phyloP scores from a whole-genome alignment of 2,797 vertebrate species.

The Tinamus major region DNA sequence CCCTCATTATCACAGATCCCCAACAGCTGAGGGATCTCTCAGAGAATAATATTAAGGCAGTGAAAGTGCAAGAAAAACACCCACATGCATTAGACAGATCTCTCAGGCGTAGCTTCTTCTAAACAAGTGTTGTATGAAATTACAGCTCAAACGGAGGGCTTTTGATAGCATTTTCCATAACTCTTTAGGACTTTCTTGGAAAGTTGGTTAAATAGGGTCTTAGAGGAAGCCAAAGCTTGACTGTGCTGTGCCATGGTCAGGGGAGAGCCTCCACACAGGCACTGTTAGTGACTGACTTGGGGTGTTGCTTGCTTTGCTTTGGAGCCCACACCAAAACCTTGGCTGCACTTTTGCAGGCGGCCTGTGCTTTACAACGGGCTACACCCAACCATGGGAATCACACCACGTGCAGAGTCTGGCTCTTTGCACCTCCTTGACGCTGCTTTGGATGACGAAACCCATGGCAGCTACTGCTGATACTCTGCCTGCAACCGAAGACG shows the following conservation, averaged over 20 bases:
- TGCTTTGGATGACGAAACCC: neutral
- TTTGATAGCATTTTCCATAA: neutral
- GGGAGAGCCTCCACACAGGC: neutral
- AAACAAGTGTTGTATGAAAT: slow-evolving; percentile 40
- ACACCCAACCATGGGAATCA: neutral
- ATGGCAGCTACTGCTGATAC: neutral
- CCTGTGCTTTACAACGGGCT: neutral
- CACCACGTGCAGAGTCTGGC: neutral
- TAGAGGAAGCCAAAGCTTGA: neutral
- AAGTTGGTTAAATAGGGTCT: slow-evolving; percentile 8
- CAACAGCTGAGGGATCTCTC: slow-evolving; percentile 41
- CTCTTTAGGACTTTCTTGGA: neutral
- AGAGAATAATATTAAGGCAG: neutral
- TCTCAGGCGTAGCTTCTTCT: neutral
- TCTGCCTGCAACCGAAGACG: neutral
- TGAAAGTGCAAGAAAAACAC: neutral
- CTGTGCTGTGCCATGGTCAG: neutral
- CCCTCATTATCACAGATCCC: neutral
- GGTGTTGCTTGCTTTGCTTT: neutral
- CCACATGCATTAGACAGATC: neutral
- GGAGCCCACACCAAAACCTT: neutral
- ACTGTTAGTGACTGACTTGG: neutral
- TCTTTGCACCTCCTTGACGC: neutral
- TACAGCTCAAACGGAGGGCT: neutral
- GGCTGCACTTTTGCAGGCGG: neutral